A percentile compares a stretch with the other conserved stretches of the same genome.
Evolutionary conservation across 92 coral and sea anemone genomes (phyloP).

Genomic region (Phenganax stokvisi): DNA sequence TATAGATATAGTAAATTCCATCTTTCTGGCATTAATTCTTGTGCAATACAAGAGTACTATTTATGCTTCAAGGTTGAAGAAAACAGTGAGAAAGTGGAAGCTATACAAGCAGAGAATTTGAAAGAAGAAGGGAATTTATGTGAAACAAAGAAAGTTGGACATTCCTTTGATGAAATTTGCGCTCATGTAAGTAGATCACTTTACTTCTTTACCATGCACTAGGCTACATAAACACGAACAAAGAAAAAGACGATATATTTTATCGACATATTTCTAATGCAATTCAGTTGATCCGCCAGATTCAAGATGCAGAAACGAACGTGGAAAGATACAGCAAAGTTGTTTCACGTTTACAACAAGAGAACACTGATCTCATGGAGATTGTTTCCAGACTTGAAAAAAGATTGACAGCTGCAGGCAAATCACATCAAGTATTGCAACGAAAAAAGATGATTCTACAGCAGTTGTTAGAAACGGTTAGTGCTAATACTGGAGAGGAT

Average conservation of each 20-base stretch:
- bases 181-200: slow-evolving; percentile 10
- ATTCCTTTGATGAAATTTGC: slow-evolving; percentile 26
- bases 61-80: slow-evolving; percentile 11
- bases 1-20: not conserved
- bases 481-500: slow-evolving; percentile 74
- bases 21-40: not conserved
- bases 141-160: not conserved
- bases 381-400: slow-evolving; percentile 64
- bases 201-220: no score
- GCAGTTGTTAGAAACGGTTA: slow-evolving; percentile 76
- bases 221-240: no score
- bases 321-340: slow-evolving; percentile 81
- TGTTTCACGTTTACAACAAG: slow-evolving; percentile 79
- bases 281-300: slow-evolving; percentile 27
- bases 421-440: slow-evolving; percentile 75
- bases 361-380: slow-evolving; percentile 71
- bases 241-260: no score
- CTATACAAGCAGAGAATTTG: not conserved
- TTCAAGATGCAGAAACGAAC: slow-evolving; percentile 89
- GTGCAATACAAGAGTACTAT: not conserved
- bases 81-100: slow-evolving; percentile 19
- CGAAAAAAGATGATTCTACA: slow-evolving; percentile 74
- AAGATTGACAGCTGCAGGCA: slow-evolving; percentile 66
- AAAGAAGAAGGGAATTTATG: not conserved
- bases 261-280: no score